These are phyloP conservation scores for Dryadula phaetusa DNA, from an alignment of 2,888 invertebrate species.

Conservation along the genomic window DNA sequence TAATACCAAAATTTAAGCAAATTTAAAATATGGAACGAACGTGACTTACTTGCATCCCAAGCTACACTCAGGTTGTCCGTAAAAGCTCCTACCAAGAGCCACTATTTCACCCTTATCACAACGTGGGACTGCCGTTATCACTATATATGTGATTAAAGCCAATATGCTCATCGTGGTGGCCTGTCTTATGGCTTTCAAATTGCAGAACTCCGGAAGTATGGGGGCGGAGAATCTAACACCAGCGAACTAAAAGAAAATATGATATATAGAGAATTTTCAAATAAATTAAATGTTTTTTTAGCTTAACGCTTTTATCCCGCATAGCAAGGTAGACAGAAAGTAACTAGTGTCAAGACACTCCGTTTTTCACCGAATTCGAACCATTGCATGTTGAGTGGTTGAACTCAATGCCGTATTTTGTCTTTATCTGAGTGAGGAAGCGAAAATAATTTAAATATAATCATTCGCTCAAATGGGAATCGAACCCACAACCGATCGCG, in stretches of 20 bases:
- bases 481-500: no score
- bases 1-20: neutral
- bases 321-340: no score
- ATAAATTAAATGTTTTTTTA: no score
- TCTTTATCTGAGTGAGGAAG: no score
- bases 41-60: conserved; percentile 50
- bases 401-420: no score
- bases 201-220: conserved; percentile 39
- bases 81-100: conserved; percentile 40
- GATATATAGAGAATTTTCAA: no score
- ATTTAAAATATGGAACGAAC: neutral
- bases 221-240: conserved; percentile 48
- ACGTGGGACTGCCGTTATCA: conserved; percentile 32
- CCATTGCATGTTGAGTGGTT: no score
- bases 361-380: no score
- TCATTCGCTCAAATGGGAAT: no score
- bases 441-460: no score
- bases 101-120: conserved; percentile 47
- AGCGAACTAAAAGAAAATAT: conserved; percentile 43
- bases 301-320: no score
- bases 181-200: conserved; percentile 38
- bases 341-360: no score
- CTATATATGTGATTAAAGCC: conserved; percentile 36
- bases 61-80: conserved; percentile 48
- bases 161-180: conserved; percentile 39